Percentiles rank a stretch among this genome's conserved stretches.
Evolutionary conservation across 2,113 vertebrate species (phyloP).

Genomic region (Pungitius pungitius): DNA sequence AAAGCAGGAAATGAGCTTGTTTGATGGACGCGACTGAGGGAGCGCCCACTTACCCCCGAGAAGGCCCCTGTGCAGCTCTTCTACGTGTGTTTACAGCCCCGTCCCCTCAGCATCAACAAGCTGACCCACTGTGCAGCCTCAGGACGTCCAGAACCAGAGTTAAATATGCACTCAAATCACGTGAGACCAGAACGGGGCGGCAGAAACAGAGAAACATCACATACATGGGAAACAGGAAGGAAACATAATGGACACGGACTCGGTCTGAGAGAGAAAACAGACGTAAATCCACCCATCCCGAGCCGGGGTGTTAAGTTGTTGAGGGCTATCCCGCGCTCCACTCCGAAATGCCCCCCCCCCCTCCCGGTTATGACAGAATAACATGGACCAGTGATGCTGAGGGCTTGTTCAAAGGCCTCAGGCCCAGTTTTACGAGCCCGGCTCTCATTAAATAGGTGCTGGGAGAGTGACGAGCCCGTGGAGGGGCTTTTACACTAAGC

Average conservation of each 20-base stretch:
- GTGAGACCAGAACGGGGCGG: conserved; percentile 21
- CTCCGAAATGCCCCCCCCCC: conserved; percentile 17
- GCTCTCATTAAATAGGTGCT: conserved; percentile 73
- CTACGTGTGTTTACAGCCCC: conserved; percentile 62
- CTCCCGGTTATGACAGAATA: conserved; percentile 45
- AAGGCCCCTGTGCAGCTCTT: conserved; percentile 43
- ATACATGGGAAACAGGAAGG: neutral
- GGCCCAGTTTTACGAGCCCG: conserved; percentile 57
- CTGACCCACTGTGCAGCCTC: conserved; percentile 39
- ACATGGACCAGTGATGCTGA: conserved; percentile 50
- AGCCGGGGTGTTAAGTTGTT: conserved; percentile 64
- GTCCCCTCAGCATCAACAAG: conserved; percentile 28
- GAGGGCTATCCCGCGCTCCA: conserved; percentile 39
- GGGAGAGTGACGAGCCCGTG: conserved; percentile 63
- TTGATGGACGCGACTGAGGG: conserved; percentile 39
- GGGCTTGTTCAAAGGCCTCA: conserved; percentile 62
- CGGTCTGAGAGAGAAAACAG: conserved; percentile 49
- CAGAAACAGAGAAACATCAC: neutral
- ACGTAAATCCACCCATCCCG: conserved; percentile 28
- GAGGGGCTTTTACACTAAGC: conserved; percentile 46
- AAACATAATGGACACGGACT: neutral
- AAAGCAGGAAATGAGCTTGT: conserved; percentile 16
- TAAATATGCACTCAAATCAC: conserved; percentile 48
- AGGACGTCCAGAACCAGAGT: conserved; percentile 29
- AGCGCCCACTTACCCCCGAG: conserved; percentile 8